Base-by-base conservation (phyloP, 2,113 vertebrate genomes). In the Pavo muticus region DNA sequence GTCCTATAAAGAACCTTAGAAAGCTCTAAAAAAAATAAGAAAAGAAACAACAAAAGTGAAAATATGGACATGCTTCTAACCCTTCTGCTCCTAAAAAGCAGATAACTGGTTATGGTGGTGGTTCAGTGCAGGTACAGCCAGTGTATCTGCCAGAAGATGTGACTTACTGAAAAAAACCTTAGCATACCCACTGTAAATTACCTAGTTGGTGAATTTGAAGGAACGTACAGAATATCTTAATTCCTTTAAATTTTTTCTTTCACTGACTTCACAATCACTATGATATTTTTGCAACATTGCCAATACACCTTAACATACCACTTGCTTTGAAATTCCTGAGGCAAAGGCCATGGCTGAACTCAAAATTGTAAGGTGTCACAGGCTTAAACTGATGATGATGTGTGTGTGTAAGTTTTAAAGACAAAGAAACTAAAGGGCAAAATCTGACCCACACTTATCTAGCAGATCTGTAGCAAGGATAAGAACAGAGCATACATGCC, bases 341-440 rank as follows among this genome's bases (percentile, higher is more conserved):
- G 32, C 60, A 77, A 57, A 94, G 71, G 84, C 54, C 50, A 45
- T 7, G 24, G 56, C 50, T 91, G 56, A 80, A 83, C 25, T 73
- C 45, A 91, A 91, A 76, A 91, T 10, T n/a, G 35, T 57, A 83
- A 87, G 42, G 19, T 94, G 78, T 83, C 78, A 73, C 5, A 21
- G 60, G 50, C 47, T 77, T 91, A 79, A 76, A 93, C 35, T 91
- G 77, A 88, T 82, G 50, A 77, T 70, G 27, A 54, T 29, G 9
- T 30, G 29, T 42, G 30, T 63, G 47, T 56, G 32, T 64, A 88
- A 79, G 54, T 76, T 97, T 91, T 87, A 85, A 39, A 61, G 82
- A 77, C 39, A 63, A 95, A 91, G 71, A 87, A 90, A 79, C 45
- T 79, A 80, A 94, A 87, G 78, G 54, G 50, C 50, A 92, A 74